A percentile compares a stretch with the other conserved stretches of the same genome.
phyloP scores from a whole-genome alignment of 2,797 vertebrate species.

The Onychomys arenicola region DNA sequence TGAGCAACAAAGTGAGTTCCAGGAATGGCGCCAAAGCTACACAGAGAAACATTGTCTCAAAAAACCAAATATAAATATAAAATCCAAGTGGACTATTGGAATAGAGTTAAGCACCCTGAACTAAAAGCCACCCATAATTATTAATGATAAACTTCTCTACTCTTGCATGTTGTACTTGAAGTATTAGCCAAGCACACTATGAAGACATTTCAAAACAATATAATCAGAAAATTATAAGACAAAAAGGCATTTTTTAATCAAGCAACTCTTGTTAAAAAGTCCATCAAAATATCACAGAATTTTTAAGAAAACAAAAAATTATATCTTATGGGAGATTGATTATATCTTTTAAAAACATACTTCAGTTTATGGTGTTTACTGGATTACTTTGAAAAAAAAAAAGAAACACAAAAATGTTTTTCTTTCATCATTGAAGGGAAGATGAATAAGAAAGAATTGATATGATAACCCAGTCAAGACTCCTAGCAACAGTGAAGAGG shows the following conservation, averaged over 20 bases:
- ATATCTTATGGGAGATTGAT: not conserved
- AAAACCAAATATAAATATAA: not conserved
- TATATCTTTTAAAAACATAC: not conserved
- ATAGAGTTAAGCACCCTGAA: not conserved
- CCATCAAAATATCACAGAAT: not conserved
- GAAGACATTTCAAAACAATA: not conserved
- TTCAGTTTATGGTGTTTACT: not conserved
- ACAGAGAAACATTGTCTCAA: too few relatives aligned
- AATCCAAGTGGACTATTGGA: not conserved
- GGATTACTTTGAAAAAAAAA: not conserved
- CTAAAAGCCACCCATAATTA: not conserved
- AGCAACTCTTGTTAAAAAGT: not conserved
- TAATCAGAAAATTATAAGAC: not conserved
- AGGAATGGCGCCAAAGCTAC: too few relatives aligned
- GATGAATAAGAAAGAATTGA: not conserved
- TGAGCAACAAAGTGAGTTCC: too few relatives aligned
- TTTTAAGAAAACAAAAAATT: not conserved
- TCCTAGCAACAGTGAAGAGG: too few relatives aligned
- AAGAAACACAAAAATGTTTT: not conserved
- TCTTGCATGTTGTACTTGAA: not conserved
- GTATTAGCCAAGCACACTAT: not conserved
- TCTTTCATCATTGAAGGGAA: not conserved
- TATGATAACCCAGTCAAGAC: too few relatives aligned
- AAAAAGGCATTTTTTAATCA: not conserved
- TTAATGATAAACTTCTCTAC: not conserved